Evolutionary conservation across 2,888 invertebrate species (phyloP), one percentile per base, ranked within the genome.

Genomic region (Rotaria socialis): DNA sequence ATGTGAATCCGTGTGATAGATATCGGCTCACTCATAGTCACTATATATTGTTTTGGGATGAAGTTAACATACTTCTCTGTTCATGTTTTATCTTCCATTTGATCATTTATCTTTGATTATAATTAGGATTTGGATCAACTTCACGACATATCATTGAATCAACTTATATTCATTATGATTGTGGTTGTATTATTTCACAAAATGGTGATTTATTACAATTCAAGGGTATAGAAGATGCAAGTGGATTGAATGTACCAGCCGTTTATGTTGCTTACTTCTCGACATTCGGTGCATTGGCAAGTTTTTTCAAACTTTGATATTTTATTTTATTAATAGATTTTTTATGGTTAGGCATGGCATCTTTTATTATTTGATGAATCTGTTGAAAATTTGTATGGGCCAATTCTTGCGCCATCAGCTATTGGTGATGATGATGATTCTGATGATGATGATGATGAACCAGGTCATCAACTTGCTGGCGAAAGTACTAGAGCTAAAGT

Each of bases 201-300:
- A 47, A 80, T 47, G 80, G 80, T 43, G 80, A 43, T 47, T 80
- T 80, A 47, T 24, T 80, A 47, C 80, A 24, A 3, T 80, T 47
- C 35, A 19, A 22, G 1, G 47, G 47, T 5, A 80, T 0, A 43
- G 80, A n/a, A 24, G 4, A 43, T 24, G 24, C 2, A 19, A 43
- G n/a, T n/a, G 1, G 10, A 24, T 43, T 80, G 1, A 80, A 47
- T 80, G 24, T 80, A 24, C 80, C 80, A 24, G 80, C 80, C 8
- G 47, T 80, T 47, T 80, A 80, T 80, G 80, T 80, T 24, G 80
- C 80, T n/a, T 80, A 80, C 7, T 80, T 80, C n/a, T 43, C 80
- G 0, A 80, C 80, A 24, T 80, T 80, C 24, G 80, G 80, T 47
- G 80, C 80, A 80, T 11, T 80, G 24, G 67, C 35, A 67, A 67